Evolutionary conservation across 2,797 vertebrate genomes (phyloP).

Genomic region (Podarcis siculus): DNA sequence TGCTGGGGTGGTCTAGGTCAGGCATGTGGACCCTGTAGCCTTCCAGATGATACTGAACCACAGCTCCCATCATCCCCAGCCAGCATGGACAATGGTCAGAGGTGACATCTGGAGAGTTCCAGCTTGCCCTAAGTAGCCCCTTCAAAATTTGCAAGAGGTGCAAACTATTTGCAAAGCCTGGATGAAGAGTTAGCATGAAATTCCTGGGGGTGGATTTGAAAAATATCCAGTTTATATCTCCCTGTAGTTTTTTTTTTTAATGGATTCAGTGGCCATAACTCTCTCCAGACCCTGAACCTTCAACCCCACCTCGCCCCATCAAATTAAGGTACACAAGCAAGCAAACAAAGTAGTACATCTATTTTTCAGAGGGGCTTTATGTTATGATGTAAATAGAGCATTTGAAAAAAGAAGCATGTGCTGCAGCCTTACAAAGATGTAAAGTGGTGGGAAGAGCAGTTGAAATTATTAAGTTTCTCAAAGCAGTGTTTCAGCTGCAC

Average conservation of each 20-base stretch:
- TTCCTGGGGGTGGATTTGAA: neutral
- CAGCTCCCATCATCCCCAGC: neutral
- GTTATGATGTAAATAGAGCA: conserved; percentile 39
- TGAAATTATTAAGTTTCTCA: conserved; percentile 52
- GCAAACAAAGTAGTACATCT: conserved; percentile 32
- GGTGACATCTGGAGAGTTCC: neutral
- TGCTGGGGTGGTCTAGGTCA: too few relatives aligned
- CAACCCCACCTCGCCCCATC: neutral
- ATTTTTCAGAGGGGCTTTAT: conserved; percentile 35
- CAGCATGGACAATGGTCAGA: neutral
- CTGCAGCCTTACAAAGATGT: conserved; percentile 42
- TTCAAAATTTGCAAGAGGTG: too few relatives aligned
- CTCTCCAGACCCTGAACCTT: neutral
- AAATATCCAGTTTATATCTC: conserved; percentile 5
- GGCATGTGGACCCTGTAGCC: neutral
- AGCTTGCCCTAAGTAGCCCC: neutral
- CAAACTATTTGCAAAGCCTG: neutral
- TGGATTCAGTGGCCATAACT: conserved; percentile 21
- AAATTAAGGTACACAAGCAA: conserved; percentile 31
- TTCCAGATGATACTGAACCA: neutral
- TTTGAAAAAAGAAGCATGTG: conserved; percentile 47
- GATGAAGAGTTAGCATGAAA: neutral
- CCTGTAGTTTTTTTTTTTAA: neutral
- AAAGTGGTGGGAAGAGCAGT: conserved; percentile 41
- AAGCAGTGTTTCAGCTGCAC: conserved; percentile 43